Evolutionary conservation across 2,888 invertebrate species (phyloP).

Genomic region (Tenthredo amoena): DNA sequence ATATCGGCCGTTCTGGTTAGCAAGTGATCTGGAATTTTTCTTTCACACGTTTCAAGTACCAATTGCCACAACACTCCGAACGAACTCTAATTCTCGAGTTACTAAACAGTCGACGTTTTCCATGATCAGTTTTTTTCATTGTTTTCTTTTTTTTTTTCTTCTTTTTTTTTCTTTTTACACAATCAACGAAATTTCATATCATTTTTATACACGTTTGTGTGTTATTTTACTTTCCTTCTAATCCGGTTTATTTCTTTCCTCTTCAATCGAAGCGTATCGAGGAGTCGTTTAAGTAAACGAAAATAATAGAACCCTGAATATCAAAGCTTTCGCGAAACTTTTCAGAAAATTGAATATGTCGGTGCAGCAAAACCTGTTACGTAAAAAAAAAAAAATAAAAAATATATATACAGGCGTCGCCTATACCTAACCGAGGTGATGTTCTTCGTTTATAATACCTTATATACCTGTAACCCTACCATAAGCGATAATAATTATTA

Average conservation of each 20-base stretch:
- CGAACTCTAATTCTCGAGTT: constrained; percentile 21
- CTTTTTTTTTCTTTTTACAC: no score
- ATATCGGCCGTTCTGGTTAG: constrained; percentile 64
- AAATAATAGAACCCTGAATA: no score
- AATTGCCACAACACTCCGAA: constrained; percentile 35
- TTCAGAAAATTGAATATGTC: no score
- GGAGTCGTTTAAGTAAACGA: no score
- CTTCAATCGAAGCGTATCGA: no score
- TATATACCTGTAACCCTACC: neutral
- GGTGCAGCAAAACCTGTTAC: no score
- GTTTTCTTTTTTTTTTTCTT: neutral
- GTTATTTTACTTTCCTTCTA: no score
- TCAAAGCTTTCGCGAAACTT: no score
- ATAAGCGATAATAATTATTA: constrained; percentile 36
- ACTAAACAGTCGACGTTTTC: constrained; percentile 2
- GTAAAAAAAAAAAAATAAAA: no score
- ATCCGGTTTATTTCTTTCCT: no score
- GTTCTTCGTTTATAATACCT: constrained; percentile 21
- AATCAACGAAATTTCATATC: no score
- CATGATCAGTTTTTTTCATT: neutral
- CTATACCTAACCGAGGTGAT: neutral
- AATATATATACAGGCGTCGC: neutral
- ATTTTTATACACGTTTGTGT: no score
- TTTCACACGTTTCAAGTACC: constrained; percentile 45
- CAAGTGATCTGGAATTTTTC: constrained; percentile 65